These are phyloP conservation scores for Drosophila littoralis DNA, from an alignment of 1,140 invertebrate species.

Conservation along the genomic window DNA sequence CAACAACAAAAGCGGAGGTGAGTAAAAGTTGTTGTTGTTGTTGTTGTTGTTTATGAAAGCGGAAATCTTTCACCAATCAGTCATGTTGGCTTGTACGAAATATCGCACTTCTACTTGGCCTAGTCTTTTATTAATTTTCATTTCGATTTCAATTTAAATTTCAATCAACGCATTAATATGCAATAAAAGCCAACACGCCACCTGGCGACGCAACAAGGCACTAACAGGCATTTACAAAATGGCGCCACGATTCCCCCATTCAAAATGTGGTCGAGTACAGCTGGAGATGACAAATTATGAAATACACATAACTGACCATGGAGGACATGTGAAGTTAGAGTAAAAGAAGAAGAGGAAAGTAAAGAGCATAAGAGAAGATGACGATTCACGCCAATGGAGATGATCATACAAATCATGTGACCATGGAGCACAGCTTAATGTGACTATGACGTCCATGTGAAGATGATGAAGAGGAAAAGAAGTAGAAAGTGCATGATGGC, in stretches of 20 bases:
- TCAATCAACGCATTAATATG: not conserved
- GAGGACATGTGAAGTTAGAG: not conserved
- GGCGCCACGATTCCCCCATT: not conserved
- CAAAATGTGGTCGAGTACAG: not conserved
- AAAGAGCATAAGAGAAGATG: not conserved
- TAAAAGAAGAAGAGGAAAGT: not conserved
- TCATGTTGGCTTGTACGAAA: slow-evolving; percentile 57
- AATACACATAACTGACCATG: not conserved
- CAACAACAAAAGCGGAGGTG: slow-evolving; percentile 15
- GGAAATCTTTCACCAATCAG: slow-evolving; percentile 79
- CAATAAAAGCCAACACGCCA: slow-evolving; percentile 29
- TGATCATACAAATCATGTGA: too few relatives aligned
- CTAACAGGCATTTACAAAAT: slow-evolving; percentile 2
- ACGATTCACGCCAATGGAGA: too few relatives aligned
- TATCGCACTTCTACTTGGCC: slow-evolving; percentile 37
- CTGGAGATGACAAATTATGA: slow-evolving; percentile 1
- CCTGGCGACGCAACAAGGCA: slow-evolving; percentile 38
- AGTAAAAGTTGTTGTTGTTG: slow-evolving; percentile 67
- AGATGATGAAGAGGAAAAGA: too few relatives aligned
- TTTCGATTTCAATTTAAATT: slow-evolving; percentile 10
- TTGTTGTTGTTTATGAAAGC: slow-evolving; percentile 71
- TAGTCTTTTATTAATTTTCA: slow-evolving; percentile 1
- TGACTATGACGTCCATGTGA: too few relatives aligned
- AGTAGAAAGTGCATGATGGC: too few relatives aligned
- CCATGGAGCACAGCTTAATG: too few relatives aligned